Evolutionary conservation across 64 coral and sea anemone genomes (phyloP).

Genomic region (Hydrozoanthus tunicans): DNA sequence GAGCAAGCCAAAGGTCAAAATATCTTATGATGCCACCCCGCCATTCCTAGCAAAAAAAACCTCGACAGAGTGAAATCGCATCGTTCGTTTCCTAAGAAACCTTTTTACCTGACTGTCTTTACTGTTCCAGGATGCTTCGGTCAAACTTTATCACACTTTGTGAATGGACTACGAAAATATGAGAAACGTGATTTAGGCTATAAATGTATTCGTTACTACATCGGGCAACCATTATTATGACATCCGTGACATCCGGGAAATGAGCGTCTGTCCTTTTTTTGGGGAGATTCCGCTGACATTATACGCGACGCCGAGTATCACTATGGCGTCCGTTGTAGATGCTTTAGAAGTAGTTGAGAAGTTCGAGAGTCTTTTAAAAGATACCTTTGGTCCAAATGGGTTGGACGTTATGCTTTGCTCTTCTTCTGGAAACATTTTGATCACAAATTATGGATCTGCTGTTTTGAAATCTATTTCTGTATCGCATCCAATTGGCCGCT

Average conservation of each 20-base stretch:
- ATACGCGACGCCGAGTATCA: conserved; percentile 42
- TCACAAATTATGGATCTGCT: conserved; percentile 84
- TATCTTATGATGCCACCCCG: neutral
- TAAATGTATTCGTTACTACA: neutral
- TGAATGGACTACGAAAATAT: neutral
- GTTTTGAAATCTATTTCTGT: conserved; percentile 81
- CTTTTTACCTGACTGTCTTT: conserved; percentile 14
- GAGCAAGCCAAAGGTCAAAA: neutral
- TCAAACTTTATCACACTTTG: neutral
- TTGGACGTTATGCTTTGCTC: conserved; percentile 78
- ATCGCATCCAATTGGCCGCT: conserved; percentile 52
- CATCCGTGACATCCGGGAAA: conserved; percentile 80
- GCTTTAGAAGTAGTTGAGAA: conserved; percentile 63
- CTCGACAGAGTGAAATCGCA: neutral
- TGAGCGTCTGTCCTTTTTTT: too few species aligned
- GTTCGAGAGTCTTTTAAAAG: conserved; percentile 71
- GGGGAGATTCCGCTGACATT: conserved; percentile 43
- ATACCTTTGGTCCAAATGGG: conserved; percentile 91
- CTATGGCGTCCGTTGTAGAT: conserved; percentile 65
- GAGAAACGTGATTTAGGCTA: neutral
- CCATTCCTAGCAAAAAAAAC: neutral
- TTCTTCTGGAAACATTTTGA: conserved; percentile 84
- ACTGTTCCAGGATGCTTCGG: neutral
- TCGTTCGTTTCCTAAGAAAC: neutral
- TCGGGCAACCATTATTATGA: conserved; percentile 16